These are phyloP conservation scores for Aselliscus stoliczkanus DNA, from an alignment of 2,797 vertebrate genomes.

Conservation along the genomic window DNA sequence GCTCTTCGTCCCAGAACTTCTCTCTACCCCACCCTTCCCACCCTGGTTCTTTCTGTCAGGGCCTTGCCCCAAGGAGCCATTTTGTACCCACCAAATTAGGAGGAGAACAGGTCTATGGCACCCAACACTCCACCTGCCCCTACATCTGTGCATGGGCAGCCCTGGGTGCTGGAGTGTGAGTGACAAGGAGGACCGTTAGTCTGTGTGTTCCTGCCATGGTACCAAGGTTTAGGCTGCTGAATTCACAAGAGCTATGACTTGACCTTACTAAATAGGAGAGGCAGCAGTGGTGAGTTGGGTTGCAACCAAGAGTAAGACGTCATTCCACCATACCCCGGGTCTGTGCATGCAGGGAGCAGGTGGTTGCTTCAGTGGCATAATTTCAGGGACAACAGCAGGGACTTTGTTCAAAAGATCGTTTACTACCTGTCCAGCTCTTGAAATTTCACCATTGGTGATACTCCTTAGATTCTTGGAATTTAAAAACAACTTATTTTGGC, in stretches of 20 bases:
- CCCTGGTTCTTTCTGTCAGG: neutral
- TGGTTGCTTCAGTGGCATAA: neutral
- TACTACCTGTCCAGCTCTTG: neutral
- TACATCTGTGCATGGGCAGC: neutral
- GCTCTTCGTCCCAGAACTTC: neutral
- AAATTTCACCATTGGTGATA: neutral
- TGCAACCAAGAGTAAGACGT: neutral
- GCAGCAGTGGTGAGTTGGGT: neutral
- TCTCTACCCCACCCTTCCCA: neutral
- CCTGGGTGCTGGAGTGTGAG: neutral
- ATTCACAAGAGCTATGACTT: neutral
- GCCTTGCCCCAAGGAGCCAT: neutral
- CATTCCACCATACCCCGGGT: neutral
- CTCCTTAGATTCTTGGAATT: neutral
- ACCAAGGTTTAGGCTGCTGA: neutral
- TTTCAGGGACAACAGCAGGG: neutral
- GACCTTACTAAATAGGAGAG: neutral
- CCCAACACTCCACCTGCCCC: neutral
- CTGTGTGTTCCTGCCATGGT: neutral
- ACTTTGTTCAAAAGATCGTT: neutral
- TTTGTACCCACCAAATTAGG: neutral
- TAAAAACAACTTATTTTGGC: neutral
- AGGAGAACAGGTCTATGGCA: neutral
- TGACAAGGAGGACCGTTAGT: rapidly evolving
- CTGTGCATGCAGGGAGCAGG: neutral